phyloP scores from a whole-genome alignment of 2,888 invertebrate species.

The Apamea epomidion region DNA sequence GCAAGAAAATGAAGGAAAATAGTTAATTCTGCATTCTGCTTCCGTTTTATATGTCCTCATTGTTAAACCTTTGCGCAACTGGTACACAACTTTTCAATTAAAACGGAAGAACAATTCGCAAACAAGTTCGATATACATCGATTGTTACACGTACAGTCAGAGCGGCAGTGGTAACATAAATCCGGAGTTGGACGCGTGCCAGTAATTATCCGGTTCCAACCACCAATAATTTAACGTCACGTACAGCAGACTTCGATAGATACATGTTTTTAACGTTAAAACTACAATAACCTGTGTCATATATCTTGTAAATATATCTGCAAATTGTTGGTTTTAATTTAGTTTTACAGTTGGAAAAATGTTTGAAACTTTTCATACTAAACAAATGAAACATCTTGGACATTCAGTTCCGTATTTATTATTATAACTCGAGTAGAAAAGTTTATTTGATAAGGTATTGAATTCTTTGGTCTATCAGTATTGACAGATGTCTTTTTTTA shows the following conservation, averaged over 20 bases:
- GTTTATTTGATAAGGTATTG: neutral
- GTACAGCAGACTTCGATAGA: neutral
- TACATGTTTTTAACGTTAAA: conserved; percentile 3
- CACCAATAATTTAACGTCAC: neutral
- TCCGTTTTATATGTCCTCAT: neutral
- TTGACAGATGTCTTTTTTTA: neutral
- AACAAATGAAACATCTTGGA: neutral
- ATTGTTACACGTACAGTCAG: neutral
- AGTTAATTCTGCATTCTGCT: neutral
- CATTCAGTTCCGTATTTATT: neutral
- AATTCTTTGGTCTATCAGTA: neutral
- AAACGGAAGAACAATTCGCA: neutral
- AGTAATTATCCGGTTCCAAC: conserved; percentile 9
- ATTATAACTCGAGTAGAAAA: neutral
- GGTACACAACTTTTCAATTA: neutral
- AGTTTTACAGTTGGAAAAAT: neutral
- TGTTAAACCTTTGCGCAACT: neutral
- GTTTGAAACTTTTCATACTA: neutral
- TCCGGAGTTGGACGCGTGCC: conserved; percentile 20
- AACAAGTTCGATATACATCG: neutral
- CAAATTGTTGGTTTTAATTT: conserved; percentile 3
- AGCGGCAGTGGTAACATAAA: conserved; percentile 15
- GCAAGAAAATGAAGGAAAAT: neutral
- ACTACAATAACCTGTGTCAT: neutral
- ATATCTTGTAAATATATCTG: conserved; percentile 2